A percentile compares a stretch with the other conserved stretches of the same genome.
phyloP scores from a whole-genome alignment of 1,140 invertebrate species.

The Eueides isabella region DNA sequence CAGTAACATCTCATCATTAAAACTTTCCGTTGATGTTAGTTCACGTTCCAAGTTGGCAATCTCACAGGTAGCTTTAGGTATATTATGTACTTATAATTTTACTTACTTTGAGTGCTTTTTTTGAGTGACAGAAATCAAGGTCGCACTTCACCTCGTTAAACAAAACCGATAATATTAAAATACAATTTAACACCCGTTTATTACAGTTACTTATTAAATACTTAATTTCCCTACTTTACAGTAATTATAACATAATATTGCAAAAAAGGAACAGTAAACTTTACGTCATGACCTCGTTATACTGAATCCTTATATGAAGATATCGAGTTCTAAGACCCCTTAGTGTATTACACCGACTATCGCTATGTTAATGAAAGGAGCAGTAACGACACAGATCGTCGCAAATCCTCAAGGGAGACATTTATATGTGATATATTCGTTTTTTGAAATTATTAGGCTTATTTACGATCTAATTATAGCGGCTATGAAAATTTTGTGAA shows the following conservation, averaged over 20 bases:
- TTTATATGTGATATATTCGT: constrained; percentile 2
- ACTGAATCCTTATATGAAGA: neutral
- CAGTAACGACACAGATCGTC: neutral
- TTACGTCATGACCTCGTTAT: neutral
- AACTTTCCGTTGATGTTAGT: neutral
- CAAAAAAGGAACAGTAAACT: neutral
- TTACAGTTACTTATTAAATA: too few species aligned
- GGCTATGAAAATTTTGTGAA: neutral
- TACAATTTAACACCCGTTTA: too few species aligned
- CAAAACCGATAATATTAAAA: too few species aligned
- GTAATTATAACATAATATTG: neutral
- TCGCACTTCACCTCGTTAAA: too few species aligned
- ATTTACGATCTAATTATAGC: neutral
- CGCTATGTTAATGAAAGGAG: neutral
- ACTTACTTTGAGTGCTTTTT: too few species aligned
- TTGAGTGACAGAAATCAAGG: too few species aligned
- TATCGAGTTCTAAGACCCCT: neutral
- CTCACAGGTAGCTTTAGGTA: too few species aligned
- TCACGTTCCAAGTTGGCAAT: constrained; percentile 4
- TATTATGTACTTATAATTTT: constrained; percentile 1
- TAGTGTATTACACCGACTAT: neutral
- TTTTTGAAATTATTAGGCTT: constrained; percentile 1
- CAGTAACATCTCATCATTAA: constrained; percentile 9
- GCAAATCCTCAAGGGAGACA: neutral
- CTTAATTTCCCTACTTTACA: too few species aligned